Base-by-base conservation (phyloP, 1,140 invertebrate genomes). In the Ganaspis sp. region DNA sequence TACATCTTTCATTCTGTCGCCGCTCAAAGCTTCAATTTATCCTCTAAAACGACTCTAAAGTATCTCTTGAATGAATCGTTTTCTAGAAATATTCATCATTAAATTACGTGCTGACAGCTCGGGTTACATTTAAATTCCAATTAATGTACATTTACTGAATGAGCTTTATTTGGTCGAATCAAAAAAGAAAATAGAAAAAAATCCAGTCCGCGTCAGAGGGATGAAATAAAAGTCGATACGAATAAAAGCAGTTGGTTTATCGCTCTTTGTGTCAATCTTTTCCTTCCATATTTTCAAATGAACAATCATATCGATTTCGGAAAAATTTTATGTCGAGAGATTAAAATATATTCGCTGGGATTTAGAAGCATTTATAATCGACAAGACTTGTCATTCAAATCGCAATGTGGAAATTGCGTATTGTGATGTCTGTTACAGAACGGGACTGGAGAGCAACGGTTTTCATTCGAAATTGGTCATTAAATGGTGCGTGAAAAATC, bases 401-500 rank as follows among this genome's bases (percentile, higher is more conserved):
- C 26, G n/a, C 23, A 64, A 34, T 17, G 23, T 29, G 23, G 58
- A 29, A 34, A 64, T 64, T 64, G 58, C 58, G 58, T 64, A 34
- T 64, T 64, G 54, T 29, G 21, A 64, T 64, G 54, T 23, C 23
- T 64, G 54, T 15, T 64, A 26, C 54, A 29, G 54, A 26, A 64
- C 8, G 0, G 23, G 11, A 49, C 15, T 12, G 21, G 8, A 23
- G 17, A 11, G 21, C 2, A 54, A 54, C 4, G 21, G 53, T 64
- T 64, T 64, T 64, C 12, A 64, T 29, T 15, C 58, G 11, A 64
- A 64, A 64, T 64, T 64, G 58, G 23, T 64, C 26, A 64, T 64
- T 64, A 64, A 64, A 64, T 64, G 58, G 58, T 64, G 58, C 58
- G 26, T 64, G 58, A 64, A 64, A 29, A 64, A 64, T 64, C 58